Evolutionary conservation across 2,797 vertebrate genomes (phyloP).

Genomic region (Scarus forsteni): DNA sequence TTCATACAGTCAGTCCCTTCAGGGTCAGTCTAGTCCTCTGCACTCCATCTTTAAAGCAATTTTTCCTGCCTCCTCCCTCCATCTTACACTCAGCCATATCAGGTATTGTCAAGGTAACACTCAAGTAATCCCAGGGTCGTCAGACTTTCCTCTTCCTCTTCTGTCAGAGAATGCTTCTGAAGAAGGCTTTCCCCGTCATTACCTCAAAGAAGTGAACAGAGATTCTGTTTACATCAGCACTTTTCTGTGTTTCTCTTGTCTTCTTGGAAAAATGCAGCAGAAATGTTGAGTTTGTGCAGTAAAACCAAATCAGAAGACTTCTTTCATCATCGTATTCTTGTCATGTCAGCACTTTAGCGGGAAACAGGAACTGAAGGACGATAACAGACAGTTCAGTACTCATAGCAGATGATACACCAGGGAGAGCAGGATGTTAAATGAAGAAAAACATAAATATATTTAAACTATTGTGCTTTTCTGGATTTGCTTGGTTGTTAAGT

Average conservation of each 20-base stretch:
- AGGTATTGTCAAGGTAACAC: not conserved
- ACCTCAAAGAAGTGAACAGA: not conserved
- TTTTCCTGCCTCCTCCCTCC: not conserved
- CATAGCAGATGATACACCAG: too few species aligned
- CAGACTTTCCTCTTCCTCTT: conserved; percentile 3
- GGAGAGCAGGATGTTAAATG: too few species aligned
- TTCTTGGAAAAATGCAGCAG: not conserved
- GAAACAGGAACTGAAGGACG: not conserved
- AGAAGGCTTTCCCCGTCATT: conserved; percentile 3
- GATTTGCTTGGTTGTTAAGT: too few species aligned
- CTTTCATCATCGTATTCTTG: conserved; percentile 22
- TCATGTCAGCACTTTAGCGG: conserved; percentile 8
- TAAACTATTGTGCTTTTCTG: too few species aligned
- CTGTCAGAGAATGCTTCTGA: conserved; percentile 4
- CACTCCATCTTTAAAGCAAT: conserved; percentile 12
- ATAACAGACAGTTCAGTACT: too few species aligned
- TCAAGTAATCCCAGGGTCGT: conserved; percentile 17
- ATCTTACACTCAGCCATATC: conserved; percentile 6
- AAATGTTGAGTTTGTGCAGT: conserved; percentile 4
- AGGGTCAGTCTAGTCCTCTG: conserved; percentile 41
- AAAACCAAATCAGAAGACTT: not conserved
- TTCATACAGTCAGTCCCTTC: conserved; percentile 39
- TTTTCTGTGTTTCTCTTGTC: conserved; percentile 7
- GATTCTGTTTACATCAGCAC: conserved; percentile 14
- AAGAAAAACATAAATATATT: too few species aligned